Conservation (phyloP, 2,113 vertebrate species). For the Erythrocercus mccallii region DNA sequence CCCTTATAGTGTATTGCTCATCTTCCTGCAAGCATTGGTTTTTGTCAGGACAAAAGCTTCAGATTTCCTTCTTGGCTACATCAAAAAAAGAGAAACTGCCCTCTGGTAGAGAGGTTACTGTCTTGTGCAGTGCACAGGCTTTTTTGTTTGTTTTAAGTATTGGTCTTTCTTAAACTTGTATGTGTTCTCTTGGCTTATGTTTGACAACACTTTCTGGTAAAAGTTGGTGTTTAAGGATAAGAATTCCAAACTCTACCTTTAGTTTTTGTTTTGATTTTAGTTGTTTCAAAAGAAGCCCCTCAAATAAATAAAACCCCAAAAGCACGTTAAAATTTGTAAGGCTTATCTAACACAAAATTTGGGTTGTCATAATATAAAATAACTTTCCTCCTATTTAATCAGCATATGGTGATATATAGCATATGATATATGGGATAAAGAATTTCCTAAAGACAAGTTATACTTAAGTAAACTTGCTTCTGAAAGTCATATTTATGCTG, state of each 20-base stretch:
- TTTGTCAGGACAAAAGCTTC: background rate
- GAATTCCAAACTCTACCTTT: background rate
- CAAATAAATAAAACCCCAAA: background rate
- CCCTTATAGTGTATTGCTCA: accelerated
- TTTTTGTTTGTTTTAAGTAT: background rate
- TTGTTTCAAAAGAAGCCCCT: background rate
- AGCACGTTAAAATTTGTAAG: background rate
- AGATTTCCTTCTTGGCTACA: background rate
- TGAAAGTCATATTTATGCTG: background rate
- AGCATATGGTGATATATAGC: background rate
- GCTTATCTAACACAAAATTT: background rate
- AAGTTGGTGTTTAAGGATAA: background rate
- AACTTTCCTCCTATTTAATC: background rate
- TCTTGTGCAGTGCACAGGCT: background rate
- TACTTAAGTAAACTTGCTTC: background rate
- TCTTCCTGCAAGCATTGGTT: background rate
- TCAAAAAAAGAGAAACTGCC: background rate
- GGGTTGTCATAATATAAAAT: background rate
- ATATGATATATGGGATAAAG: background rate
- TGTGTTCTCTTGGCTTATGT: background rate
- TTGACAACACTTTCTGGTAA: background rate
- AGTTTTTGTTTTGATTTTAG: background rate
- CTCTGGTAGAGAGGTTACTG: background rate
- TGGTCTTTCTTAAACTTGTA: background rate
- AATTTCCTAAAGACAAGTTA: background rate